phyloP scores from a whole-genome alignment of 2,888 invertebrate genomes.

The Hymenopus coronatus region DNA sequence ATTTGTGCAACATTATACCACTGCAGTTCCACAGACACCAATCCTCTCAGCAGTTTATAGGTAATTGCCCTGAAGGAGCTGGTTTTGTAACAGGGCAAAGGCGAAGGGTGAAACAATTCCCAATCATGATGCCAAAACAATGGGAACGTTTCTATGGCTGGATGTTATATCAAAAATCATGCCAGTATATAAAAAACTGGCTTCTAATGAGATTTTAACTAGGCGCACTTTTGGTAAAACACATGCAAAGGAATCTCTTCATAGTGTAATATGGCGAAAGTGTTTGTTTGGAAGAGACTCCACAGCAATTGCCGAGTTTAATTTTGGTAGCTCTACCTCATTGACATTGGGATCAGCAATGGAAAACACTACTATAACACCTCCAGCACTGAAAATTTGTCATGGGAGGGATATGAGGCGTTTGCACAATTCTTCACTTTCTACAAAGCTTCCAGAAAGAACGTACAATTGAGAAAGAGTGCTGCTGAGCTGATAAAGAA shows the following conservation, averaged over 20 bases:
- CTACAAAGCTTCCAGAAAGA: not conserved
- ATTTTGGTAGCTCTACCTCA: not conserved
- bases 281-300: not conserved
- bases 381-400: too few species aligned
- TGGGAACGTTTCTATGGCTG: too few species aligned
- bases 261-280: constrained; percentile 2
- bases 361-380: not conserved
- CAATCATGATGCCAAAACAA: not conserved
- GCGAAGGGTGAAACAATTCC: not conserved
- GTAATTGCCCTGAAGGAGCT: not conserved
- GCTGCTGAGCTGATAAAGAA: not conserved
- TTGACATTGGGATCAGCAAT: not conserved
- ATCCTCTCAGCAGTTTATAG: not conserved
- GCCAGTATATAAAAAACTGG: not conserved
- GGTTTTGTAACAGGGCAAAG: not conserved
- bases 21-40: not conserved
- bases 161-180: too few species aligned
- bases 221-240: not conserved
- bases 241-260: not conserved
- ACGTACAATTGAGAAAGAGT: not conserved
- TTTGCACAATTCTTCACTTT: not conserved
- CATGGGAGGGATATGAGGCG: not conserved
- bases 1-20: not conserved
- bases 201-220: not conserved
- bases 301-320: not conserved